A percentile compares a stretch with the other conserved stretches of the same genome.
Conservation (phyloP, 2,888 invertebrate species). For the Mythimna albipuncta region DNA sequence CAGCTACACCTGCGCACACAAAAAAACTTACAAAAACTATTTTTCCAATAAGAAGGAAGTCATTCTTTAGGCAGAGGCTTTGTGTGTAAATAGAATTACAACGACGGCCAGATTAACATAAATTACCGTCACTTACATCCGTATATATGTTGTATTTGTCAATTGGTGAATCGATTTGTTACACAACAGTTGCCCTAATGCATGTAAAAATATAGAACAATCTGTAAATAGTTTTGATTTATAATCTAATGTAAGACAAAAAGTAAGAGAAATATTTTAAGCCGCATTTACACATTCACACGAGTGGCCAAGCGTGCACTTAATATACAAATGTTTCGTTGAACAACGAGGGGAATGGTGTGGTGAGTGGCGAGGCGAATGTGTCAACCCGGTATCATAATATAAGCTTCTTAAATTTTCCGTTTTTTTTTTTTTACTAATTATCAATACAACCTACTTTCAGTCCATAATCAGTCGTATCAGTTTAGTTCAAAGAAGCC, state of each 20-base stretch:
- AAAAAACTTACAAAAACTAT: not conserved
- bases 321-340: too few species aligned
- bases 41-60: too few species aligned
- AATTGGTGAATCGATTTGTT: constrained; percentile 41
- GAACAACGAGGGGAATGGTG: too few species aligned
- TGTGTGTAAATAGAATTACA: not conserved
- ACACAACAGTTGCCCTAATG: constrained; percentile 11
- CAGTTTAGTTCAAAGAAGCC: constrained; percentile 17
- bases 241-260: not conserved
- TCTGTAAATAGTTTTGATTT: constrained; percentile 22
- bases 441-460: not conserved
- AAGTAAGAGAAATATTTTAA: too few species aligned
- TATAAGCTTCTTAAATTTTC: constrained; percentile 1
- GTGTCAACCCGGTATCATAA: too few species aligned
- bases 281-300: too few species aligned
- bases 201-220: constrained; percentile 33
- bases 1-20: constrained; percentile 11
- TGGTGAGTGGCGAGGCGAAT: too few species aligned
- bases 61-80: too few species aligned
- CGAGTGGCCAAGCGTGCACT: too few species aligned
- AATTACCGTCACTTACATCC: constrained; percentile 41
- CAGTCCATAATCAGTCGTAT: not conserved
- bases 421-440: not conserved
- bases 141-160: constrained; percentile 42
- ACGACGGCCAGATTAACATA: constrained; percentile 42